Percentiles rank a stretch among this genome's conserved stretches.
Conservation (phyloP, 2,888 invertebrate species). For the Trypoxylon attenuatum region DNA sequence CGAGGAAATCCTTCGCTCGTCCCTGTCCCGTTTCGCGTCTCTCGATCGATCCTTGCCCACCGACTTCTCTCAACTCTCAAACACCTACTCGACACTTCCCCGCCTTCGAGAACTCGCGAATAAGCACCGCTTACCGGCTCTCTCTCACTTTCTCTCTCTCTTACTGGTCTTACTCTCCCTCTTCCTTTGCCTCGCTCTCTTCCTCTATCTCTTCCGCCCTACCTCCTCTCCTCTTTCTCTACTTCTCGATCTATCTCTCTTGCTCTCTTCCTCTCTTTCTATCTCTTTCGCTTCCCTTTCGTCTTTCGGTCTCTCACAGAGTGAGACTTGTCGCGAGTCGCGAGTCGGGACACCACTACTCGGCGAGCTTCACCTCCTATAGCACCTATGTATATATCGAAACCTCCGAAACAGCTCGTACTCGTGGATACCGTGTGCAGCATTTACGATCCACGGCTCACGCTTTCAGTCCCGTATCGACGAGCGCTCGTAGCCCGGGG, state of each 20-base stretch:
- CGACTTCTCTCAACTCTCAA: conserved; percentile 14
- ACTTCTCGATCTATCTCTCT: not conserved
- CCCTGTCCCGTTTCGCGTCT: conserved; percentile 21
- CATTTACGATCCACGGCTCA: conserved; percentile 48
- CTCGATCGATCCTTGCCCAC: conserved; percentile 2
- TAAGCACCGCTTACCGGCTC: conserved; percentile 39
- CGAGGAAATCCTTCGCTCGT: conserved; percentile 39
- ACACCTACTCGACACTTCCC: conserved; percentile 12
- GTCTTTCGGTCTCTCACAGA: not conserved
- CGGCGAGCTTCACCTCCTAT: conserved; percentile 39
- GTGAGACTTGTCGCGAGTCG: too few species aligned
- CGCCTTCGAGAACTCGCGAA: conserved; percentile 23
- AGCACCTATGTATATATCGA: too few species aligned
- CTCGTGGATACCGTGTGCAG: too few species aligned
- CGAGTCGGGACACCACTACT: conserved; percentile 31
- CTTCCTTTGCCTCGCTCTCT: not conserved
- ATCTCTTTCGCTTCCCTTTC: not conserved
- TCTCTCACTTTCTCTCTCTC: conserved; percentile 13
- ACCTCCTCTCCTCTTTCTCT: not conserved
- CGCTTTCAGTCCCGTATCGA: conserved; percentile 31
- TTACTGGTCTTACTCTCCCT: not conserved
- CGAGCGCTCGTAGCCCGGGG: conserved; percentile 4
- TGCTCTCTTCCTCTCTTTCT: conserved; percentile 3
- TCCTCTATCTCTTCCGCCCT: not conserved
- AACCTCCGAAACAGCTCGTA: conserved; percentile 48